Evolutionary conservation across 2,113 vertebrate genomes (phyloP), one percentile per base, ranked within the genome.

Genomic region (Tragelaphus imberbis): DNA sequence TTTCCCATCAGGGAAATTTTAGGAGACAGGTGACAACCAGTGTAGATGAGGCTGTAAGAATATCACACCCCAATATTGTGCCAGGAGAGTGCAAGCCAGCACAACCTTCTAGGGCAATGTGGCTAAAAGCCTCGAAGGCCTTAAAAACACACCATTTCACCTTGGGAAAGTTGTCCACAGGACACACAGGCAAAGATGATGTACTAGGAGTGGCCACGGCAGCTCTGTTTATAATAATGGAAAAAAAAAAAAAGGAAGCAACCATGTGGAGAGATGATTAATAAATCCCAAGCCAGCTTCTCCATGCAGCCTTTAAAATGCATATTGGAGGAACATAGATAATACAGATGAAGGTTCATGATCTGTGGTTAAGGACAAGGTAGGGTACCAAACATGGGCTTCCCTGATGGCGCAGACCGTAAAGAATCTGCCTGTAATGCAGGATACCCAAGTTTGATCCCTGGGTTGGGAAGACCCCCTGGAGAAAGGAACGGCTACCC

Each of bases 141-240:
- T 68, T 44, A 68, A 53, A 51, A 77, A 8, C 25, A 75, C 7
- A 49, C 55, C 5, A 30, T 44, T 55, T 23, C 17, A 44, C 36
- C 49, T 53, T 40, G 56, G 53, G 44, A 75, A 84, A 88, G 9
- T 3, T 25, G n/a, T 7, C 75, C 21, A 1, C 0, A 44, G 61
- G 40, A 33, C 65, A 30, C 21, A 19, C 27, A 12, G 4, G 2
- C 33, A 25, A 11, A 80, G 49, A 36, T 2, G 86, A 21, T 2
- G 0, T 1, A 0, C 14, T 2, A 19, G 30, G 13, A 49, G 36
- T 0, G 1, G 19, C 55, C 36, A 1, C 6, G 1, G 10, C 51
- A 23, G 40, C 33, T 40, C 75, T n/a, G 16, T 44, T 44, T 28
- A 36, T 28, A 75, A n/a, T 14, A 28, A 59, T 11, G 33, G 23